phyloP scores from a whole-genome alignment of 1,140 invertebrate species.

The Brachionus paranguensis region DNA sequence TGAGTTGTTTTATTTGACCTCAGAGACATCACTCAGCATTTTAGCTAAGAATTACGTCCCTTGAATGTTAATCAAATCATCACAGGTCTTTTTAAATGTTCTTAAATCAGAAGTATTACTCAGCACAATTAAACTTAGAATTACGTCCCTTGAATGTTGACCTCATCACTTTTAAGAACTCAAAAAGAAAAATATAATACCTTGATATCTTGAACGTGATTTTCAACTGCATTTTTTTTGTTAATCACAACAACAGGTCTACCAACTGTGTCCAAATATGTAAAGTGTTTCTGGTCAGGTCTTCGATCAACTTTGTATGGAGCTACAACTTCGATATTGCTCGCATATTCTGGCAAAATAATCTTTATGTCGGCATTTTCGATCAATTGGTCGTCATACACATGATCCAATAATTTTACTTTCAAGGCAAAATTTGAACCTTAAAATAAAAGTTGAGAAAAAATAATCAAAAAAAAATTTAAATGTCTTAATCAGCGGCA shows the following conservation, averaged over 20 bases:
- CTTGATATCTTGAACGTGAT: conserved; percentile 83
- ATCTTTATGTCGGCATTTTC: conserved; percentile 82
- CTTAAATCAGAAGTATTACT: neutral
- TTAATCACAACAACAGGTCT: conserved; percentile 76
- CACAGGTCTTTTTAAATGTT: neutral
- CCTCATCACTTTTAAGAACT: neutral
- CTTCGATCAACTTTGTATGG: conserved; percentile 74
- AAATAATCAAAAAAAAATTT: conserved; percentile 48
- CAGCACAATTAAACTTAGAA: neutral
- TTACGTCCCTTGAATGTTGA: conserved; percentile 2
- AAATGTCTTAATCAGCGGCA: conserved; percentile 31
- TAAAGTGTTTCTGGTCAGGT: conserved; percentile 65
- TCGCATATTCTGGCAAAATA: conserved; percentile 81
- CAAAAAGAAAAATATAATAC: conserved; percentile 45
- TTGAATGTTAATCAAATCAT: conserved; percentile 26
- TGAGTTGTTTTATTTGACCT: neutral
- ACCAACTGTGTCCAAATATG: conserved; percentile 90
- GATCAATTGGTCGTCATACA: conserved; percentile 92
- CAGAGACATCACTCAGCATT: conserved; percentile 22
- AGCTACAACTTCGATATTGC: conserved; percentile 71
- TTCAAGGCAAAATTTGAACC: conserved; percentile 64
- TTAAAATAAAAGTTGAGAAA: conserved; percentile 49
- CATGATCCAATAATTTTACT: conserved; percentile 86
- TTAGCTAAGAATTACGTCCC: conserved; percentile 23
- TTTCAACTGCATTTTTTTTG: conserved; percentile 85